Evolutionary conservation across 1,140 invertebrate species (phyloP).

Genomic region (Cephus cinctus): DNA sequence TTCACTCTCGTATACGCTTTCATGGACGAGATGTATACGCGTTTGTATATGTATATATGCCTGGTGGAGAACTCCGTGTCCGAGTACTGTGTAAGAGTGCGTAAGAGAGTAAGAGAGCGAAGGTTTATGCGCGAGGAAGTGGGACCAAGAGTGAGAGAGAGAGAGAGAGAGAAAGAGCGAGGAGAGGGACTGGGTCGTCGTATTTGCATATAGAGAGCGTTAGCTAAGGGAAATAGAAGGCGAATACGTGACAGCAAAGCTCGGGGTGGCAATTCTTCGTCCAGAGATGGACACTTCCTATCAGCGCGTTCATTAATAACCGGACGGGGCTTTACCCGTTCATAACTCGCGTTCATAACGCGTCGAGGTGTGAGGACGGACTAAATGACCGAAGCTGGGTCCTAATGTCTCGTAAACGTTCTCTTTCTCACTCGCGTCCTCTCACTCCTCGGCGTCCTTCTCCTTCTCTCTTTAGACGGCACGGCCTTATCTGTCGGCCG

Average conservation of each 20-base stretch:
- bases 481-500: constrained; percentile 29
- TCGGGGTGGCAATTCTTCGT: constrained; percentile 44
- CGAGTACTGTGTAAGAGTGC: too few relatives aligned
- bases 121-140: too few relatives aligned
- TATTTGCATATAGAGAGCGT: constrained; percentile 58
- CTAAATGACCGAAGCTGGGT: constrained; percentile 37
- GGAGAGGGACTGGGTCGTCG: constrained; percentile 38
- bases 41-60: too few relatives aligned
- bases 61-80: too few relatives aligned
- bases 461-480: constrained; percentile 17
- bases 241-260: constrained; percentile 51
- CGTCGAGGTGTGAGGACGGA: constrained; percentile 25
- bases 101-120: too few relatives aligned
- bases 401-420: constrained; percentile 31
- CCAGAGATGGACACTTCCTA: constrained; percentile 47
- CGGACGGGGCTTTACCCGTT: constrained; percentile 22
- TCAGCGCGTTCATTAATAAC: constrained; percentile 49
- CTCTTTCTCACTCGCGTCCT: constrained; percentile 6
- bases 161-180: constrained; percentile 1
- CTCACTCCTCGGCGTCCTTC: constrained; percentile 4
- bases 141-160: too few relatives aligned
- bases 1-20: too few relatives aligned
- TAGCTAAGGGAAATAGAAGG: constrained; percentile 58
- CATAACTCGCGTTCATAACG: not conserved
- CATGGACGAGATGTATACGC: too few relatives aligned